These are phyloP conservation scores for Pollachius pollachius DNA, from an alignment of 2,113 vertebrate genomes.

Conservation along the genomic window DNA sequence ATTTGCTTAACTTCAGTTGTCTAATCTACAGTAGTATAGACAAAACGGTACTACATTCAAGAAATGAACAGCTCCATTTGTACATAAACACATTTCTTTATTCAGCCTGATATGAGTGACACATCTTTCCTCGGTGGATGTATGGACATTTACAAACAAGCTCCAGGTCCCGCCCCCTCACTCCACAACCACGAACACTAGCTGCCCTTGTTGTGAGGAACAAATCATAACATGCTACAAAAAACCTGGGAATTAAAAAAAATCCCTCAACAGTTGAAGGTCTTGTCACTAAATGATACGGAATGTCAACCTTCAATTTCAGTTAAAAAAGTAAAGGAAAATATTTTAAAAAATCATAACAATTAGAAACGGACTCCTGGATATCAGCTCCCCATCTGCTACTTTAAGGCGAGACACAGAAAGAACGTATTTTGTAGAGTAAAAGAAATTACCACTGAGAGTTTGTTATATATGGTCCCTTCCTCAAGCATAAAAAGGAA, in stretches of 20 bases:
- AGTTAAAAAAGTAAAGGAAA: slow-evolving; percentile 34
- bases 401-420: slow-evolving; percentile 45
- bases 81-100: slow-evolving; percentile 70
- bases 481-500: slow-evolving; percentile 39
- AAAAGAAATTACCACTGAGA: slow-evolving; percentile 26
- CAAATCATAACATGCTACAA: slow-evolving; percentile 61
- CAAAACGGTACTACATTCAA: neutral
- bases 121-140: slow-evolving; percentile 66
- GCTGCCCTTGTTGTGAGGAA: slow-evolving; percentile 50
- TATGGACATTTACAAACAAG: slow-evolving; percentile 54
- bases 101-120: slow-evolving; percentile 66
- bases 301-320: slow-evolving; percentile 58
- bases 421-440: slow-evolving; percentile 27
- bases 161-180: slow-evolving; percentile 35
- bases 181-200: slow-evolving; percentile 40
- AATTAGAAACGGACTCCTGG: slow-evolving; percentile 31
- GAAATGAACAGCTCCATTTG: slow-evolving; percentile 8
- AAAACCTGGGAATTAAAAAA: slow-evolving; percentile 55
- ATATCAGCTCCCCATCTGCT: slow-evolving; percentile 56
- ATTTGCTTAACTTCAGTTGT: no score
- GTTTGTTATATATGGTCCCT: slow-evolving; percentile 27
- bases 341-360: slow-evolving; percentile 12
- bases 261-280: slow-evolving; percentile 28
- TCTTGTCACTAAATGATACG: slow-evolving; percentile 45
- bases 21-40: no score